Percentiles rank a stretch among this genome's conserved stretches.
phyloP scores from a whole-genome alignment of 2,797 vertebrate genomes.

The Falco naumanni region DNA sequence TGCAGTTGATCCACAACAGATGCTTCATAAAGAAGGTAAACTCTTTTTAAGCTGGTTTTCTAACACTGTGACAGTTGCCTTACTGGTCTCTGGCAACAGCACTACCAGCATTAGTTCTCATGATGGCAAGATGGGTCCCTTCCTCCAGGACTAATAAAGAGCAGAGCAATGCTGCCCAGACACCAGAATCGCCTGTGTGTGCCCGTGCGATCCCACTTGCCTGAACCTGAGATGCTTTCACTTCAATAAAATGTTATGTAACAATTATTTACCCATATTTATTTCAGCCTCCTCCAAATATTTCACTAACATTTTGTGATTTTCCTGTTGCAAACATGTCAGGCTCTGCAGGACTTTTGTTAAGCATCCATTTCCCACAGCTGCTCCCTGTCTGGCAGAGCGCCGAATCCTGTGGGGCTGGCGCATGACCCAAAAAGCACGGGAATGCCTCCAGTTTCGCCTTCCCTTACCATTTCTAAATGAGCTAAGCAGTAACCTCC shows the following conservation, averaged over 20 bases:
- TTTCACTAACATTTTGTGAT: background rate
- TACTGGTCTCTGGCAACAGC: background rate
- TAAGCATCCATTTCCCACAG: background rate
- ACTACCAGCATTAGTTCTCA: background rate
- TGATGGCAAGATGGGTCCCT: background rate
- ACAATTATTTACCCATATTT: background rate
- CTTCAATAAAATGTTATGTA: background rate
- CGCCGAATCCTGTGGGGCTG: background rate
- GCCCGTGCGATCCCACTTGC: background rate
- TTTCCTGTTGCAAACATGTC: background rate
- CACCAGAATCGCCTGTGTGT: background rate
- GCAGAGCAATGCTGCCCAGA: background rate
- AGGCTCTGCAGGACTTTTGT: background rate
- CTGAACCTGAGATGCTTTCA: background rate
- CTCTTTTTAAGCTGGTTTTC: background rate
- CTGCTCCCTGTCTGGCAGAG: background rate
- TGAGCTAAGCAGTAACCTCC: background rate
- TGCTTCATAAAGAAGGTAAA: background rate
- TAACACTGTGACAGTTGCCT: background rate
- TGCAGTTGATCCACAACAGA: background rate
- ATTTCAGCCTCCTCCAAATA: background rate
- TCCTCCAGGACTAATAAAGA: background rate
- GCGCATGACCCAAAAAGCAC: fast-evolving
- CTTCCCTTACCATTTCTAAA: background rate
- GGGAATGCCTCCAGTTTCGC: background rate